Evolutionary conservation across 2,797 vertebrate species (phyloP), one percentile per base, ranked within the genome.

Genomic region (Peromyscus aztecus): DNA sequence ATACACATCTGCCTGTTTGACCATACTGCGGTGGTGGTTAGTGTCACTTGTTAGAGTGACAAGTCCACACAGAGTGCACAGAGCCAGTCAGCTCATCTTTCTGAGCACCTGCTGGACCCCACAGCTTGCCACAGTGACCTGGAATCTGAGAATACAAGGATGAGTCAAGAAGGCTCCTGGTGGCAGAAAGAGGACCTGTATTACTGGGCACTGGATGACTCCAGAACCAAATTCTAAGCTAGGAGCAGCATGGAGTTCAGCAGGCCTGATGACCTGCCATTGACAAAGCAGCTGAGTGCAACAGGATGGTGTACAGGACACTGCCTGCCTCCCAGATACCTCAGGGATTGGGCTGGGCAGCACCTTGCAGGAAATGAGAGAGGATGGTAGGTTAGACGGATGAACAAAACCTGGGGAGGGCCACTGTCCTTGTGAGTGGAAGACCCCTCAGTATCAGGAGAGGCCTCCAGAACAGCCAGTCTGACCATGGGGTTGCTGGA

Each of bases 201-300:
- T 27, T 13, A 24, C 1, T 8, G 46, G 52, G n/a, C 27, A 17
- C 4, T 8, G n/a, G 52, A 23, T 49, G 34, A 19, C 17, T 3
- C 3, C 24, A n/a, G 21, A 19, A 17, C 5, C 23, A 16, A 34
- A 49, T 31, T 1, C 23, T 10, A 43, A 27, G 19, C 27, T 46
- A 6, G 57, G 46, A 29, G 23, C 9, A 29, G 27, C 37, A 14
- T 0, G 31, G 57, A 6, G 23, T 71, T 37, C 16, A 31, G 67
- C 13, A 55, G 4, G 29, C 34, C 84, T 24, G 13, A 0, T 3
- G 8, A 34, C 6, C 57, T 24, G 46, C 14, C 23, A 0, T 8
- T 19, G 7, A 6, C 2, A 0, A 43, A 37, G 24, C 82, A 55
- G 46, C 34, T 43, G 9, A 5, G 29, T 13, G 9, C 0, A 46